Percentiles rank a stretch among this genome's conserved stretches.
These are phyloP conservation scores for Menidia beryllina DNA, from an alignment of 2,113 vertebrate species.

Conservation along the genomic window DNA sequence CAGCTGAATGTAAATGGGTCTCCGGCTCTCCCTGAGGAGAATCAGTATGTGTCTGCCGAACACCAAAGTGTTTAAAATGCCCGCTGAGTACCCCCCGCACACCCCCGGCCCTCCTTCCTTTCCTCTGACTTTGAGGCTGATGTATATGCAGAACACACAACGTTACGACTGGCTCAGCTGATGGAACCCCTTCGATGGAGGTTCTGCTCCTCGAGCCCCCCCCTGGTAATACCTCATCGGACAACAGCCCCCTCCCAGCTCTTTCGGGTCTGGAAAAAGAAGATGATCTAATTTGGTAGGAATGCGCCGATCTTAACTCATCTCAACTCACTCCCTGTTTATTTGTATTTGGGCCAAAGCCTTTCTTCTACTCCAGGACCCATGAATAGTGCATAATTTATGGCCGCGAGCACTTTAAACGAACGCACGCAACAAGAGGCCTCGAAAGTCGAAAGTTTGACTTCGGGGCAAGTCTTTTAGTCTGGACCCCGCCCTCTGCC, in stretches of 20 bases:
- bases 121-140: conserved; percentile 50
- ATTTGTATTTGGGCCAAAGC: conserved; percentile 68
- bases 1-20: conserved; percentile 62
- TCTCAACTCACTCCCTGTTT: conserved; percentile 51
- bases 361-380: conserved; percentile 53
- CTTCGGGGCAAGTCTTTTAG: conserved; percentile 60
- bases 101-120: conserved; percentile 24
- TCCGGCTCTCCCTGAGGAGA: conserved; percentile 61
- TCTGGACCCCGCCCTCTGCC: conserved; percentile 8
- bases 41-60: conserved; percentile 69
- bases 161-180: conserved; percentile 79
- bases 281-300: conserved; percentile 68
- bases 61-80: conserved; percentile 77
- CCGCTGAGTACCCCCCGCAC: conserved; percentile 53
- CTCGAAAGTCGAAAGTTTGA: conserved; percentile 62
- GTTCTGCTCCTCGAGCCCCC: conserved; percentile 55
- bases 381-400: conserved; percentile 72
- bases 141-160: conserved; percentile 63
- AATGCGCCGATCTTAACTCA: conserved; percentile 62
- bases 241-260: conserved; percentile 72
- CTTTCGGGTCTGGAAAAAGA: conserved; percentile 55
- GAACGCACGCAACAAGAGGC: conserved; percentile 59
- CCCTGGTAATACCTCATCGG: conserved; percentile 70
- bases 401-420: conserved; percentile 55
- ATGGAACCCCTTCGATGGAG: conserved; percentile 80